Evolutionary conservation across 2,888 invertebrate genomes (phyloP), one percentile per base, ranked within the genome.

Genomic region (Linnaemya tessellans): DNA sequence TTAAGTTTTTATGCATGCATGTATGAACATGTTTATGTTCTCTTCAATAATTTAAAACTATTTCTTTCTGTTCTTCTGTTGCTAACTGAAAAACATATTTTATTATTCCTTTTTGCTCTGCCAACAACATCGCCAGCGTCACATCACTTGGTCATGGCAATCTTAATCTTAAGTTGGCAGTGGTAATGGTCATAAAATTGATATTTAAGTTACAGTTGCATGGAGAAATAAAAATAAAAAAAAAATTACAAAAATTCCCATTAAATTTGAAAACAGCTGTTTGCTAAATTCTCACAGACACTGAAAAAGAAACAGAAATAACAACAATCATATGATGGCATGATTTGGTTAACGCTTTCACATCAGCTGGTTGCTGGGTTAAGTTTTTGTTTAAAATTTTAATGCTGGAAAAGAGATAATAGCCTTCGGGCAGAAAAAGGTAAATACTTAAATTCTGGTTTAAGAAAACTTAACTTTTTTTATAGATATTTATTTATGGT

Each of bases 201-300:
- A 60, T 58, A 35, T 73, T 68, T 22, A 67, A 13, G 22, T 46
- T 43, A 10, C 35, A 43, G 18, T 56, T 38, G 13, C 38, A 38
- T 58, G 56, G 49, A 51, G 25, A 9, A 68, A 56, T 20, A n/a
- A 78, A 41, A 68, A 25, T 18, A 65, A 77, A 67, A 30, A 30
- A 3, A 30, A 30, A 30, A 30, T n/a, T n/a, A n/a, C n/a, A n/a
- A n/a, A 30, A 56, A 56, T 67, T 78, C 25, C 68, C 18, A 70
- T 51, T 54, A 54, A 62, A 79, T 79, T 79, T 79, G 18, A 78
- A 68, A 78, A 78, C 78, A 78, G 68, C 78, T 78, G 78, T 78
- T 67, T 68, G 54, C 8, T 58, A n/a, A 15, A 18, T 43, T 54
- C 54, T 75, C 18, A 77, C 15, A 41, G n/a, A 56, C 7, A 30